phyloP scores from a whole-genome alignment of 2,888 invertebrate species.

The Tenthredo notha region DNA sequence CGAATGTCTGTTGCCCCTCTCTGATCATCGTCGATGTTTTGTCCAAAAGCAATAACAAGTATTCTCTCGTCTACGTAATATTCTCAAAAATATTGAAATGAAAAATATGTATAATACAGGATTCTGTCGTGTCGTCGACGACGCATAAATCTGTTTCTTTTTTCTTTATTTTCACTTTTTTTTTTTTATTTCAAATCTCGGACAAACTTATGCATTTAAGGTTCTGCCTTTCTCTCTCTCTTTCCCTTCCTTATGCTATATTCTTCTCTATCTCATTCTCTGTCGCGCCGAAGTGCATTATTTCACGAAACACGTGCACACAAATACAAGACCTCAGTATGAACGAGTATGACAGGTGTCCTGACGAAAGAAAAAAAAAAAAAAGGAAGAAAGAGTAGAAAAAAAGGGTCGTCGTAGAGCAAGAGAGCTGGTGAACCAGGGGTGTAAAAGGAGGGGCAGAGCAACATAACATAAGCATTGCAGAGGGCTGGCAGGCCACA shows the following conservation, averaged over 20 bases:
- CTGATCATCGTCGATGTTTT: neutral
- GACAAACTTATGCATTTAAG: slow-evolving; percentile 33
- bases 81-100: slow-evolving; percentile 12
- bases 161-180: neutral
- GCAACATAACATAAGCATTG: slow-evolving; percentile 71
- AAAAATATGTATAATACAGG: slow-evolving; percentile 1
- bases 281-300: slow-evolving; percentile 40
- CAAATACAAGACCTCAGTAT: slow-evolving; percentile 58
- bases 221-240: neutral
- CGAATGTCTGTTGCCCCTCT: neutral
- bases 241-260: neutral
- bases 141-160: slow-evolving; percentile 34
- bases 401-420: slow-evolving; percentile 59
- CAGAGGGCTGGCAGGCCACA: slow-evolving; percentile 76
- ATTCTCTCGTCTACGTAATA: neutral
- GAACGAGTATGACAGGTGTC: slow-evolving; percentile 77
- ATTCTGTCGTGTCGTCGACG: slow-evolving; percentile 24
- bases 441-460: slow-evolving; percentile 60
- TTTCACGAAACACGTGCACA: slow-evolving; percentile 50
- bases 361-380: slow-evolving; percentile 68
- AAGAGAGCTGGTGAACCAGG: slow-evolving; percentile 46
- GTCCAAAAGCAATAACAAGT: neutral
- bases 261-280: slow-evolving; percentile 14
- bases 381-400: neutral
- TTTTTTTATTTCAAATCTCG: slow-evolving; percentile 9